A percentile compares a stretch with the other conserved stretches of the same genome.
Conservation (phyloP, 1,140 invertebrate genomes). For the Cydia amplana region DNA sequence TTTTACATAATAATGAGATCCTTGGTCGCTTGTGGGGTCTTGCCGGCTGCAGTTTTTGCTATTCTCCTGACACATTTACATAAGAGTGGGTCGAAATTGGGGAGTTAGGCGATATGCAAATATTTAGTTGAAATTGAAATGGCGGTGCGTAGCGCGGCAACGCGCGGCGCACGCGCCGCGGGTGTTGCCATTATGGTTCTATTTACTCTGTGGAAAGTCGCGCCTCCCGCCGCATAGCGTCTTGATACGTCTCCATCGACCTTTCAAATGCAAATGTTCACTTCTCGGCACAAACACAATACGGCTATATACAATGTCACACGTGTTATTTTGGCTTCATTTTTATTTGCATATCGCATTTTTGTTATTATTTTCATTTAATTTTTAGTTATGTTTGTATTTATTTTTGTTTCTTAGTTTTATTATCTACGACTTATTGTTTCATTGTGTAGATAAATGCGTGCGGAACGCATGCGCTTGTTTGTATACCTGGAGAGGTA, state of each 20-base stretch:
- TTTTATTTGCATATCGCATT: slow-evolving; percentile 73
- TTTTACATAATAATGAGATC: slow-evolving; percentile 68
- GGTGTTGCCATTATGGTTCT: slow-evolving; percentile 55
- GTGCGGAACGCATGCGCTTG: slow-evolving; percentile 40
- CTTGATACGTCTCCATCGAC: slow-evolving; percentile 58
- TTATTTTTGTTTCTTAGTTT: slow-evolving; percentile 76
- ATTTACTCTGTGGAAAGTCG: slow-evolving; percentile 63
- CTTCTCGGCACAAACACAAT: slow-evolving; percentile 49
- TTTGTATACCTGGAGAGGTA: slow-evolving; percentile 47
- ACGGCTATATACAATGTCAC: slow-evolving; percentile 49
- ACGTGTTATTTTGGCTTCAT: slow-evolving; percentile 42
- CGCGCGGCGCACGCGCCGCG: slow-evolving; percentile 63
- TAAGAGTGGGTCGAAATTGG: slow-evolving; percentile 67
- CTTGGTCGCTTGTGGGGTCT: slow-evolving; percentile 61
- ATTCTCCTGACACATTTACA: slow-evolving; percentile 69
- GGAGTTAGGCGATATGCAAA: slow-evolving; percentile 78
- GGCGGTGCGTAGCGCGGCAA: slow-evolving; percentile 45
- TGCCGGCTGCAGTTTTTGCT: slow-evolving; percentile 69
- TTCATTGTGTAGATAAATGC: slow-evolving; percentile 61
- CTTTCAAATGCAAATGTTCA: slow-evolving; percentile 67
- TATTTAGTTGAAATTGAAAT: slow-evolving; percentile 74
- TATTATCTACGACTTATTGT: slow-evolving; percentile 64
- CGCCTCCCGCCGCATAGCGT: slow-evolving; percentile 49
- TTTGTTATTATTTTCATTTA: slow-evolving; percentile 38
- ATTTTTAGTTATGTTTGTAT: slow-evolving; percentile 72